These are phyloP conservation scores for Lasioglossum lativentre DNA, from an alignment of 2,888 invertebrate genomes.

Conservation along the genomic window DNA sequence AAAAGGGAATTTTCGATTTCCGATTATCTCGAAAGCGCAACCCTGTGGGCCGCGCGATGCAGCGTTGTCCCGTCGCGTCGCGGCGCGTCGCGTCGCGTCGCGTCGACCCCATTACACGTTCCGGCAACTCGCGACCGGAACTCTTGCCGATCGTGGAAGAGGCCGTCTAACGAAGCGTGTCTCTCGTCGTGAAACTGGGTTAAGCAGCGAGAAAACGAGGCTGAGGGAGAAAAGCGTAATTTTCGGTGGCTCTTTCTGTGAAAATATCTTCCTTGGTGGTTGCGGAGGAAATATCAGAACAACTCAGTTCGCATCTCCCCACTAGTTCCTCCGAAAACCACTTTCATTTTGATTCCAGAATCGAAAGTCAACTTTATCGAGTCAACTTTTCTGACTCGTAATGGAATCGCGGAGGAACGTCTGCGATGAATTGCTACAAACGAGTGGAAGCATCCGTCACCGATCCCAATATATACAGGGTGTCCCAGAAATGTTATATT, in stretches of 20 bases:
- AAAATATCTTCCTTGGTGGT: conserved; percentile 39
- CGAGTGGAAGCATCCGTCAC: no score
- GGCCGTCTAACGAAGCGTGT: conserved; percentile 56
- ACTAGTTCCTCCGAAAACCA: not conserved
- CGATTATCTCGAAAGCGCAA: conserved; percentile 57
- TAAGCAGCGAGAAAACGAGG: conserved; percentile 55
- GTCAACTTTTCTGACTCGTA: not conserved
- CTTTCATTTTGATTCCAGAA: no score
- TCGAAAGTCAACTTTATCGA: not conserved
- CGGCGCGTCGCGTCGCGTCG: conserved; percentile 12
- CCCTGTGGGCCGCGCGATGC: conserved; percentile 14
- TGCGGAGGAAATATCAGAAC: conserved; percentile 33
- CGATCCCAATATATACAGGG: no score
- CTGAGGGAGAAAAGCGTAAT: conserved; percentile 54
- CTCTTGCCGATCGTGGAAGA: conserved; percentile 45
- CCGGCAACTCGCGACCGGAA: conserved; percentile 42
- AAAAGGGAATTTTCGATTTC: conserved; percentile 63
- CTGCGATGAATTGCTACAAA: not conserved
- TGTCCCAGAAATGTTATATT: no score
- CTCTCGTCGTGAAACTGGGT: conserved; percentile 56
- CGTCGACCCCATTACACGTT: conserved; percentile 57
- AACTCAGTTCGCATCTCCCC: not conserved
- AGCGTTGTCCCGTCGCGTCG: not conserved
- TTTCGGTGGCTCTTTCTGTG: conserved; percentile 46
- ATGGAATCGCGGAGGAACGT: not conserved